Percentiles rank a stretch among this genome's conserved stretches.
Conservation (phyloP, 2,888 invertebrate genomes). For the Limnephilus auricula region DNA sequence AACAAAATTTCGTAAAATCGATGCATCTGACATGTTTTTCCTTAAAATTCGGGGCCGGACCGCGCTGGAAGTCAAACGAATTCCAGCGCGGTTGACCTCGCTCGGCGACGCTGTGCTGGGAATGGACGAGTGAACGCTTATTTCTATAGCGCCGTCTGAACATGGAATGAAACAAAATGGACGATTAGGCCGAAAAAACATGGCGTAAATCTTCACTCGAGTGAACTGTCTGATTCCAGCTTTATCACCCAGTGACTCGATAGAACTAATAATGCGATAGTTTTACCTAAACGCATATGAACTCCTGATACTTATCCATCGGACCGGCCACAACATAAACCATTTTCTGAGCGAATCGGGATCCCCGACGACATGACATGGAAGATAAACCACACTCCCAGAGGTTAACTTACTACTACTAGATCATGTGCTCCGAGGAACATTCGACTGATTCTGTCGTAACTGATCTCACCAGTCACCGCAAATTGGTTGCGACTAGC, state of each 20-base stretch:
- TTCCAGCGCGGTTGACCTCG: too few relatives aligned
- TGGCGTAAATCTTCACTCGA: too few relatives aligned
- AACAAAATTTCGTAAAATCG: too few relatives aligned
- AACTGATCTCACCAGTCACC: not conserved
- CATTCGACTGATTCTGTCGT: constrained; percentile 22
- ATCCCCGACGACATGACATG: not conserved
- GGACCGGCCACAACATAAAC: constrained; percentile 3
- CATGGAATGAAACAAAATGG: too few relatives aligned
- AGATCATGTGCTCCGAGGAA: not conserved
- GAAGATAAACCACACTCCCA: not conserved
- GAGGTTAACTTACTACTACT: not conserved
- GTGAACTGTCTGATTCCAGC: too few relatives aligned
- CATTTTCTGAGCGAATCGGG: not conserved
- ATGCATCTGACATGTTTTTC: too few relatives aligned
- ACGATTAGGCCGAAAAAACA: too few relatives aligned
- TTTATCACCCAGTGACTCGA: not conserved
- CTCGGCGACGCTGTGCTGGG: too few relatives aligned
- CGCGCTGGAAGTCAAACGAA: too few relatives aligned
- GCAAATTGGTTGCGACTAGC: not conserved
- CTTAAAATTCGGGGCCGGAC: too few relatives aligned
- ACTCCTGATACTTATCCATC: constrained; percentile 2
- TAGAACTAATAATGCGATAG: not conserved
- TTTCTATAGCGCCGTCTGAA: too few relatives aligned
- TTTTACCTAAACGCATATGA: not conserved
- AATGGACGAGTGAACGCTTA: too few relatives aligned